These are phyloP conservation scores for Paraescarpia echinospica DNA, from an alignment of 1,140 invertebrate species.

Conservation along the genomic window DNA sequence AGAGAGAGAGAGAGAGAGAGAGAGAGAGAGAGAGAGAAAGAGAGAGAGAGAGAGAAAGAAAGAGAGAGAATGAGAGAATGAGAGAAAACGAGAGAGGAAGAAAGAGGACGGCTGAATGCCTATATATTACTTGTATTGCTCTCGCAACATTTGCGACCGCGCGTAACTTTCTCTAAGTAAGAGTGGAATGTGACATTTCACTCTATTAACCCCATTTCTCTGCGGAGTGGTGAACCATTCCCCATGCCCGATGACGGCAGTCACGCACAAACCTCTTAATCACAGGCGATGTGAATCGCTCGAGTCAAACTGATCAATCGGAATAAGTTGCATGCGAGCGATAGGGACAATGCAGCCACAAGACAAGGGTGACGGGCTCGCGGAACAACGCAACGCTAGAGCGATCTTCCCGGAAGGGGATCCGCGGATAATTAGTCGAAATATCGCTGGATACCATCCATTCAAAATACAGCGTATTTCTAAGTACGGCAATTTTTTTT, in stretches of 20 bases:
- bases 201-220: neutral
- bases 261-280: neutral
- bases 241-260: neutral
- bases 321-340: neutral
- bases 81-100: neutral
- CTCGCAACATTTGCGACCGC: neutral
- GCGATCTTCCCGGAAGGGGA: neutral
- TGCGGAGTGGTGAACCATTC: neutral
- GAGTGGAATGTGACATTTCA: neutral
- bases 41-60: neutral
- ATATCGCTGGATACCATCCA: neutral
- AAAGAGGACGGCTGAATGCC: neutral
- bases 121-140: neutral
- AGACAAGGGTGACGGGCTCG: neutral
- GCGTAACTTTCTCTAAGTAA: neutral
- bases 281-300: neutral
- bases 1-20: neutral
- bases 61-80: neutral
- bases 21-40: neutral
- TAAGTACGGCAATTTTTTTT: neutral
- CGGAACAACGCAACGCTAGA: neutral
- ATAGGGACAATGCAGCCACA: neutral
- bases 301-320: neutral
- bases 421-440: neutral
- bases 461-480: neutral